A percentile compares a stretch with the other conserved stretches of the same genome.
phyloP scores from a whole-genome alignment of 2,888 invertebrate genomes.

The Sinopyrophorus schimmeli region DNA sequence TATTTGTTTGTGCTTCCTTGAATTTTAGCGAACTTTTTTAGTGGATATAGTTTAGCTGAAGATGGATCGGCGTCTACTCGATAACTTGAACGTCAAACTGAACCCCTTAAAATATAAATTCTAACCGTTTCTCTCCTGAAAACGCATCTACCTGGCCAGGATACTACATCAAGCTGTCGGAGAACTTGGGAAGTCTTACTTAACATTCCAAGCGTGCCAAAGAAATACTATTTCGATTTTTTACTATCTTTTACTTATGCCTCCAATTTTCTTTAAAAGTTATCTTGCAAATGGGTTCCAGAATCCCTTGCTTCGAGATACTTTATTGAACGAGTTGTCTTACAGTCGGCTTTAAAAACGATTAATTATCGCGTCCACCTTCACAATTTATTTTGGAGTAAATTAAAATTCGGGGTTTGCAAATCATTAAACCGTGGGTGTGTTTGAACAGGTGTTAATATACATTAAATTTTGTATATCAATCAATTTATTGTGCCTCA shows the following conservation, averaged over 20 bases:
- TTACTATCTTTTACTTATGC: constrained; percentile 29
- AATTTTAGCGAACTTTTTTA: constrained; percentile 22
- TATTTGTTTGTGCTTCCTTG: constrained; percentile 14
- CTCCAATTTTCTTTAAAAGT: constrained; percentile 20
- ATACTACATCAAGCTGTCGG: constrained; percentile 48
- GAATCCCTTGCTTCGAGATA: constrained; percentile 8
- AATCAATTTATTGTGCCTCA: constrained; percentile 11
- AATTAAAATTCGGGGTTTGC: constrained; percentile 11
- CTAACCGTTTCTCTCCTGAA: constrained; percentile 29
- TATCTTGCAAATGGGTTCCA: constrained; percentile 13
- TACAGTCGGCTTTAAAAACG: background rate
- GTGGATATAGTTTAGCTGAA: constrained; percentile 28
- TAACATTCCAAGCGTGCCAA: constrained; percentile 40
- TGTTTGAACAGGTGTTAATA: constrained; percentile 17
- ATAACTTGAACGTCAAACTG: constrained; percentile 41
- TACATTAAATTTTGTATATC: constrained; percentile 13
- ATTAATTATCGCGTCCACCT: constrained; percentile 8
- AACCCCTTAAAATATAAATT: constrained; percentile 44
- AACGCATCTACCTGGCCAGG: constrained; percentile 41
- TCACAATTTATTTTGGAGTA: constrained; percentile 3
- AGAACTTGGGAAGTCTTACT: constrained; percentile 45
- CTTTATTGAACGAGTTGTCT: constrained; percentile 5
- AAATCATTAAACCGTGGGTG: constrained; percentile 9
- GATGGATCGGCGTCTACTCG: constrained; percentile 34
- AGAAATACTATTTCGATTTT: constrained; percentile 35